Base-by-base conservation (phyloP, 2,113 vertebrate genomes). In the Numenius arquata region DNA sequence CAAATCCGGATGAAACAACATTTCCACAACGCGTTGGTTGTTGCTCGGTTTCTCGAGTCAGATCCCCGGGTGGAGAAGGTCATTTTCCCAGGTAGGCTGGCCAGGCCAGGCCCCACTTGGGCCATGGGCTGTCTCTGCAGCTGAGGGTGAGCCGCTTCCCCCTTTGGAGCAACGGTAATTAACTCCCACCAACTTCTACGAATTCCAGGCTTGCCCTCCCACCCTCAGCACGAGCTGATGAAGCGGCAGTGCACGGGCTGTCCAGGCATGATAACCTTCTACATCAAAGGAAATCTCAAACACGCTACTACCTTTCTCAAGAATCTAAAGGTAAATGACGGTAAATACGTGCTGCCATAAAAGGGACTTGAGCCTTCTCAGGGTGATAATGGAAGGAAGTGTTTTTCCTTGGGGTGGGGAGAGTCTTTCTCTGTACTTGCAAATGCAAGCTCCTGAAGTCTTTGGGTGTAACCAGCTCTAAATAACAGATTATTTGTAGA, bases 1-100 rank as follows among this genome's bases (percentile, higher is more conserved):
- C 97, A 98, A 16, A 30, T 99, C 62, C 97, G 99, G 9, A 99
- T 99, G 99, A 98, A 98, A 67, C 98, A 98, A 22, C 99, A 99
- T 95, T 99, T 99, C 89, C 97, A 95, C 79, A 99, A 98, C 0
- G 99, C 95, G 2, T 73, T 99, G 97, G 98, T 98, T 2, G 98
- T 97, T 5, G 99, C 99, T 26, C 95, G 56, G 8, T 99, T 98
- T 70, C 98, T 99, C 15, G 98, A 99, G 91, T 94, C 94, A 0
- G 92, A 99, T 94, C 96, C 98, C 19, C 59, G 95, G 6, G 99
- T 99, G 77, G 98, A 99, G 43, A 98, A 98, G 12, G 99, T 99
- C 36, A 68, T 99, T 63, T 99, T 98, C 78, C 99, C 99, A 97
- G 99, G 99, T 99, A 87, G 47, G 96, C 66, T 43, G 79, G 26